phyloP scores from a whole-genome alignment of 2,113 vertebrate species.

The Osmerus eperlanus region DNA sequence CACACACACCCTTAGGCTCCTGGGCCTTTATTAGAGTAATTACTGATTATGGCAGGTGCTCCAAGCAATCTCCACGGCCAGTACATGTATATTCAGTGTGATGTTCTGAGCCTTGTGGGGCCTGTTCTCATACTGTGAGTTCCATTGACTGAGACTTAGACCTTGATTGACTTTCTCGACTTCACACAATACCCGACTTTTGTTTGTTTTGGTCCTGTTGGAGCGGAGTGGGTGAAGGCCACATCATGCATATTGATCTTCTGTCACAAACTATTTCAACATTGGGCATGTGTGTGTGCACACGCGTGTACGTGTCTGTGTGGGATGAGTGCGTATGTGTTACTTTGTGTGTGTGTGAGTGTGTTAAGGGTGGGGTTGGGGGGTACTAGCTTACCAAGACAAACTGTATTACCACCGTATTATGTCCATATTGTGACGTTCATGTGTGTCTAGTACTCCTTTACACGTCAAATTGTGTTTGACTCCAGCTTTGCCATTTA shows the following conservation, averaged over 20 bases:
- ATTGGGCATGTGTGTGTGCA: not conserved
- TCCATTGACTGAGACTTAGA: not conserved
- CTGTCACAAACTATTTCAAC: not conserved
- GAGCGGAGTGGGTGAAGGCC: not conserved
- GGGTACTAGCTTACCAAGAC: no score
- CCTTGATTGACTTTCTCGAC: not conserved
- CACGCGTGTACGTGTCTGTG: not conserved
- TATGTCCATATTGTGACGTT: no score
- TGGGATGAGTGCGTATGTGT: not conserved
- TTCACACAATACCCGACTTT: not conserved
- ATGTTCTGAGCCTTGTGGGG: not conserved
- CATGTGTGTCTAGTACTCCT: no score
- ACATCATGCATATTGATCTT: not conserved
- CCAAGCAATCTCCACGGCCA: not conserved
- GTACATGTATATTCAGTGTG: not conserved
- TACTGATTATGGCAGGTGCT: slow-evolving; percentile 5
- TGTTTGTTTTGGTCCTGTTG: not conserved
- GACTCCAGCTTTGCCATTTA: no score
- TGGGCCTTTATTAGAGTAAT: slow-evolving; percentile 4
- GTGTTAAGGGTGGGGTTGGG: no score
- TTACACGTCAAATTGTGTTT: no score
- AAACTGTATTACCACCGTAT: no score
- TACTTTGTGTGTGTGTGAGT: no score
- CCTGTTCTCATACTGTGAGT: no score
- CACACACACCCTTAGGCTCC: not conserved